Base-by-base conservation (phyloP, 2,797 vertebrate genomes). In the Anniella stebbinsi region DNA sequence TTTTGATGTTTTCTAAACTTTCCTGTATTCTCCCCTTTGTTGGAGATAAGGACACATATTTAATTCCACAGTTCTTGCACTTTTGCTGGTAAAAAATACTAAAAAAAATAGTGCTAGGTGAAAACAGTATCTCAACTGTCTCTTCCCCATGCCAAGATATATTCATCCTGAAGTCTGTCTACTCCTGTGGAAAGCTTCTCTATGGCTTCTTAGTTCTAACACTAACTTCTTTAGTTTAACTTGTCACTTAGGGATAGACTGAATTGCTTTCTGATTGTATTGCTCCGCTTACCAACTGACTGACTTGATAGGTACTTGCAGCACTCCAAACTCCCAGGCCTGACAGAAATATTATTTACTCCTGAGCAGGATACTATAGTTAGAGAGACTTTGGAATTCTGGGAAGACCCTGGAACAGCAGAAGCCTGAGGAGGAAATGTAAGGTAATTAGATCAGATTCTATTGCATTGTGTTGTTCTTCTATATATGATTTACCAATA, bases 21-120 rank as follows among this genome's bases (percentile, higher is more conserved):
- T 67, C 18, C 17, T 30, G 30, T 57, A 84, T 88, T 60, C 80
- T 73, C 41, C 18, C 2, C 11, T n/a, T 57, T 67, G 33, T 28
- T 76, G 28, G 66, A 51, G 70, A n/a, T 80, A 73, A 0, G 28
- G 33, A n/a, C 2, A 18, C 11, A 45, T 23, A 21, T 17, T 4
- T 87, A 41, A 66, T 7, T 87, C 75, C 0, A 0, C 25, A 88
- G 80, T 25, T 84, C 45, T 84, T 57, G 41, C 21, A 77, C 60
- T 66, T 48, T 83, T 92, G 87, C 45, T 63, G 57, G 78, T 92
- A 69, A 67, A 94, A 91, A 91, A 91, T 67, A 89, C 1, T 87
- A n/a, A n/a, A 84, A 88, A 0, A 23, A 84, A n/a, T 25, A 84
- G 45, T 30, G 66, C 13, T 88, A 80, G 33, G 73, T 73, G 36